Base-by-base conservation (phyloP, 2,113 vertebrate species). In the Illadopsis cleaveri region DNA sequence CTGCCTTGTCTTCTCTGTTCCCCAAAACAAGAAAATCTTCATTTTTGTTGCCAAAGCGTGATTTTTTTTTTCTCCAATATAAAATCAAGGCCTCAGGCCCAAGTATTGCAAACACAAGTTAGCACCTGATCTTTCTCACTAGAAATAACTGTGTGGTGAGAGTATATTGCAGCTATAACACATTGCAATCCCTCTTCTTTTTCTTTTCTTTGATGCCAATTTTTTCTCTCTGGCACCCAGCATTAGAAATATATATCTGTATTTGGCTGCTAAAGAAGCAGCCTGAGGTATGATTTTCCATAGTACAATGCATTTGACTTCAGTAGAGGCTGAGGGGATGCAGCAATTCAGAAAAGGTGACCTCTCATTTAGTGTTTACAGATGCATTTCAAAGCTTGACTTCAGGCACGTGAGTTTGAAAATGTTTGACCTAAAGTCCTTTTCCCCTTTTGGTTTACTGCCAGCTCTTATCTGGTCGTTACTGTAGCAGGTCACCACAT, bases 391-490 rank as follows among this genome's bases (percentile, higher is more conserved):
- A 87, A 48, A 84, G 48, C 86, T 78, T 91, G 48, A 79, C 73
- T 94, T 95, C 45, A 82, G 61, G 53, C 69, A 68, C 0, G 1
- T 89, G 77, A 69, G 47, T 85, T 94, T 94, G 93, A 91, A 92
- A 86, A 76, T 82, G 57, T 81, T 94, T 94, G 93, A 95, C 81
- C 89, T 87, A 2, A 91, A 94, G 84, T 85, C 64, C 77, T 79
- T 93, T 94, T 82, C 57, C 60, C 20, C 23, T 91, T 76, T 68
- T 40, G 51, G 78, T 84, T 95, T 94, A 75, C 78, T 93, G 73
- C 66, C 65, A 86, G 57, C 73, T 85, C 86, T 95, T 97, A 96
- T 95, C 91, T 95, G 54, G 66, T 72, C 2, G 0, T 94, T 96
- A 77, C 71, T 93, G 58, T 53, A 62, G 44, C 90, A 90, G 93